Evolutionary conservation across 2,113 vertebrate genomes (phyloP).

Genomic region (Picathartes gymnocephalus): DNA sequence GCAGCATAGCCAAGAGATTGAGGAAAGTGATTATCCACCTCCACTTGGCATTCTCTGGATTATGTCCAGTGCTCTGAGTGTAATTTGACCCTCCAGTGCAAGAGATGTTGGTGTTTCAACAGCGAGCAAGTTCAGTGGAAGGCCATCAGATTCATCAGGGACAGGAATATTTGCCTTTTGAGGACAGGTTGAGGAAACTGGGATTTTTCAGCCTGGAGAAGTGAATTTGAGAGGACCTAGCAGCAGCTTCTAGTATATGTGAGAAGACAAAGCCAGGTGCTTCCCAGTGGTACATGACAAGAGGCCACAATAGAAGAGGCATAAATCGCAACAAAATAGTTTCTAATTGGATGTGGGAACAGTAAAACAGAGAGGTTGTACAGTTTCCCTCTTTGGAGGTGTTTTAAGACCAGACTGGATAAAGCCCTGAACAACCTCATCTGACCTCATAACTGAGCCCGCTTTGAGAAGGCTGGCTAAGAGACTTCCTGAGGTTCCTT

Average conservation of each 20-base stretch:
- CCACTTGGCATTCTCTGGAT: neutral
- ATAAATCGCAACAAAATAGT: neutral
- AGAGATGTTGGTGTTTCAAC: neutral
- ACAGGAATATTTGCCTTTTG: neutral
- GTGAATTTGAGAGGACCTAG: neutral
- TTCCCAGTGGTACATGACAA: neutral
- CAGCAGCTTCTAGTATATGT: neutral
- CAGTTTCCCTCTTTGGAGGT: neutral
- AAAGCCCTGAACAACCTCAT: neutral
- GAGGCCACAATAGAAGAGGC: accelerated
- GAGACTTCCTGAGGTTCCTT: neutral
- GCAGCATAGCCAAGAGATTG: neutral
- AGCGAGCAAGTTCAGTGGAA: neutral
- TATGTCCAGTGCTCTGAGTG: neutral
- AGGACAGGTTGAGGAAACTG: neutral
- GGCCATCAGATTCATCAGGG: neutral
- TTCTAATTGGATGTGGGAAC: neutral
- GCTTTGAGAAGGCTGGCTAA: neutral
- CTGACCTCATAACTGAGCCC: neutral
- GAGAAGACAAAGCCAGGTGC: neutral
- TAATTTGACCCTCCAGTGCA: neutral
- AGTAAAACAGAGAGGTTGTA: neutral
- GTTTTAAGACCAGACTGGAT: neutral
- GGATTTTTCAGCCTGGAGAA: neutral
- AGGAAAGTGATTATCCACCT: neutral